These are phyloP conservation scores for Boleophthalmus pectinirostris DNA, from an alignment of 2,113 vertebrate genomes.

Conservation along the genomic window DNA sequence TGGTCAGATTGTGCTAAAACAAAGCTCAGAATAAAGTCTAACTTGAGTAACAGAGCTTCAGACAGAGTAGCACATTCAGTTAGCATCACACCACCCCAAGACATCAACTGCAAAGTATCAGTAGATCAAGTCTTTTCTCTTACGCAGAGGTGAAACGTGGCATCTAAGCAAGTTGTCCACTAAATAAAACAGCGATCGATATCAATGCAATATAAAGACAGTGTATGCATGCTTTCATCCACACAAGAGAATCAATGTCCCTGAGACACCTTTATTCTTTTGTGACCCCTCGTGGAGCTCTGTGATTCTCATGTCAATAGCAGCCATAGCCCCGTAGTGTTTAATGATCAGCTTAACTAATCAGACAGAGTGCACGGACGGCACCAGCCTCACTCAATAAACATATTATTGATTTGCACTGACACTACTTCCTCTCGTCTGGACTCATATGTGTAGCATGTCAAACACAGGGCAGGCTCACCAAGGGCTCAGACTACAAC, in stretches of 20 bases:
- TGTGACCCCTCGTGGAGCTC: slow-evolving; percentile 46
- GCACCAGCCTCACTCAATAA: slow-evolving; percentile 51
- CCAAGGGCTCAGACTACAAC: neutral
- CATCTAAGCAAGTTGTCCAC: neutral
- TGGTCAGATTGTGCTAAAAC: too few species aligned
- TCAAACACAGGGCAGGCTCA: neutral
- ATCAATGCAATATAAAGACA: neutral
- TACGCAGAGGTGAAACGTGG: neutral
- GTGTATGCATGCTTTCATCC: slow-evolving; percentile 21
- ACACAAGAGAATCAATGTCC: slow-evolving; percentile 44
- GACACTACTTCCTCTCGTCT: slow-evolving; percentile 26
- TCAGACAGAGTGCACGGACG: slow-evolving; percentile 70
- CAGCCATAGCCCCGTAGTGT: slow-evolving; percentile 50
- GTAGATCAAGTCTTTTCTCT: too few species aligned
- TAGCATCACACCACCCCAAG: too few species aligned
- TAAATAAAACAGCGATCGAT: neutral
- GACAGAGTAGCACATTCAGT: too few species aligned
- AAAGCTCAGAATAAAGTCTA: too few species aligned
- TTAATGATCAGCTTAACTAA: slow-evolving; percentile 59
- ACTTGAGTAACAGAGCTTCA: too few species aligned
- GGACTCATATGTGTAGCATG: slow-evolving; percentile 20
- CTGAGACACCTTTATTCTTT: slow-evolving; percentile 41
- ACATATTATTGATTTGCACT: slow-evolving; percentile 56
- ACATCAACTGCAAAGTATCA: too few species aligned
- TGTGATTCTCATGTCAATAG: slow-evolving; percentile 48